These are phyloP conservation scores for Accipiter virgatus DNA, from an alignment of 2,113 vertebrate genomes.

Conservation along the genomic window DNA sequence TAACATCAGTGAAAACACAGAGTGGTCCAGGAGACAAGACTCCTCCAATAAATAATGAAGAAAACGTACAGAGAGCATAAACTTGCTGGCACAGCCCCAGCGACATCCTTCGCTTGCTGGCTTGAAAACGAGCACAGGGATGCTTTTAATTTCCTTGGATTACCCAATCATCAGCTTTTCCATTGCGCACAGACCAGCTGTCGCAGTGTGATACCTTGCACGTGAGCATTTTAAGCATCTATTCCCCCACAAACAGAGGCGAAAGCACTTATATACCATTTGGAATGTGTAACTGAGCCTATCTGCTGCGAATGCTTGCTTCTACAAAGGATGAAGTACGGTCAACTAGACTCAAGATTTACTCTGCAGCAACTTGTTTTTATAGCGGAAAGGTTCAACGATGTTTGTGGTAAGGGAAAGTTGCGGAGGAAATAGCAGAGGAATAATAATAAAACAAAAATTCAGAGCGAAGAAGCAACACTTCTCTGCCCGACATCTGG, in stretches of 20 bases:
- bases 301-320: not conserved
- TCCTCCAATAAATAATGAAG: not conserved
- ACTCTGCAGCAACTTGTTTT: not conserved
- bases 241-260: not conserved
- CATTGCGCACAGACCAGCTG: not conserved
- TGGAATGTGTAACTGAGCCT: rapidly evolving
- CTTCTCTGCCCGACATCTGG: not conserved
- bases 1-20: rapidly evolving
- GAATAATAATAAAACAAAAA: not conserved
- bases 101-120: not conserved
- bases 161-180: not conserved
- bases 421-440: not conserved
- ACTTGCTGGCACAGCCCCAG: not conserved
- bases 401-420: not conserved
- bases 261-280: rapidly evolving
- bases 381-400: not conserved
- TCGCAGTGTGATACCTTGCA: rapidly evolving
- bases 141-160: not conserved
- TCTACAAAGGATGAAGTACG: not conserved
- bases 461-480: not conserved
- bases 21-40: not conserved
- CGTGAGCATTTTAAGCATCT: not conserved
- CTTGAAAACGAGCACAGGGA: not conserved
- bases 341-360: not conserved
- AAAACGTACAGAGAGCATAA: rapidly evolving